Conservation (phyloP, 2,888 invertebrate species). For the Dicranocentrus wangi region DNA sequence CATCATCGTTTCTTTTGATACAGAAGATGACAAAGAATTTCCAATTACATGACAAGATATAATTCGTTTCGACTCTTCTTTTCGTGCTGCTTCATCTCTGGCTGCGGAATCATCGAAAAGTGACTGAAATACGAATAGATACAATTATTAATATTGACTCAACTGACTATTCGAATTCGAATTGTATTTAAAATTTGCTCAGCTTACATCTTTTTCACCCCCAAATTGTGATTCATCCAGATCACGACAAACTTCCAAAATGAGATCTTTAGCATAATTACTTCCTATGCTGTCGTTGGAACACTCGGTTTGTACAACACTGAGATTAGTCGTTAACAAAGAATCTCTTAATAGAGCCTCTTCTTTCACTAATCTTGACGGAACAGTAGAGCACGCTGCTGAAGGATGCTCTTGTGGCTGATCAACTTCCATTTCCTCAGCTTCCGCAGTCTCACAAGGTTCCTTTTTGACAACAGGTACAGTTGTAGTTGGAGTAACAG, state of each 20-base stretch:
- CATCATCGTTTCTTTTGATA: conserved; percentile 91
- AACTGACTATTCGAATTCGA: background rate
- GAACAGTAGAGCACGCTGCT: conserved; percentile 34
- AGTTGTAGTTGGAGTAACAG: conserved; percentile 31
- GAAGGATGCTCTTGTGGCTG: conserved; percentile 68
- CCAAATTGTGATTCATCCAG: conserved; percentile 62
- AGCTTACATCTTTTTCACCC: conserved; percentile 59
- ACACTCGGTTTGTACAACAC: background rate
- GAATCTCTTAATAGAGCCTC: conserved; percentile 18
- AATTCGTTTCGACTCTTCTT: conserved; percentile 85
- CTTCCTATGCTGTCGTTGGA: background rate
- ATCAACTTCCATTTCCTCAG: conserved; percentile 66
- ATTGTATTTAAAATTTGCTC: too few relatives aligned
- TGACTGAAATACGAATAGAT: conserved; percentile 76
- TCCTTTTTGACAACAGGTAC: conserved; percentile 66
- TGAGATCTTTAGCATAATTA: conserved; percentile 65
- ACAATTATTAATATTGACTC: too few relatives aligned
- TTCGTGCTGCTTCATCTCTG: conserved; percentile 91
- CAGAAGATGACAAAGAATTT: conserved; percentile 90
- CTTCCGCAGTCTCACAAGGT: conserved; percentile 63
- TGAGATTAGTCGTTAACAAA: background rate
- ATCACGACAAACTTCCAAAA: conserved; percentile 65
- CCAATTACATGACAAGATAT: conserved; percentile 96
- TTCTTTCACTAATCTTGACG: conserved; percentile 22
- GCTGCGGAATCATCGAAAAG: conserved; percentile 89